Evolutionary conservation across 2,797 vertebrate species (phyloP).

Genomic region (Heliangelus exortis): DNA sequence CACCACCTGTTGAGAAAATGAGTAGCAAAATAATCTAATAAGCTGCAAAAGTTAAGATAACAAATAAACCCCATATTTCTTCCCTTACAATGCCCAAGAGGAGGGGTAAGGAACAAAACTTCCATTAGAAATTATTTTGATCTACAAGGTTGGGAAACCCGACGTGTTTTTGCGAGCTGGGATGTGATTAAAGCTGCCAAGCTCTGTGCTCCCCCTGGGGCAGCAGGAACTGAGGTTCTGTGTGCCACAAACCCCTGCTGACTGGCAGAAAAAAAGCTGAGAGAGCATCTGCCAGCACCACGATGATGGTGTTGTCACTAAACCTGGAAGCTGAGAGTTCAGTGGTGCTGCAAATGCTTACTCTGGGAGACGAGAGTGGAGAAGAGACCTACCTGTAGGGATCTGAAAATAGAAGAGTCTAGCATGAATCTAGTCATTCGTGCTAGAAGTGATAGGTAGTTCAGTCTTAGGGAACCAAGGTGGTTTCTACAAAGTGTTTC

Average conservation of each 20-base stretch:
- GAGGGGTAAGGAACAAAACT: background rate
- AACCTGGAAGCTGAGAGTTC: background rate
- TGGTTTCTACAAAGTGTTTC: background rate
- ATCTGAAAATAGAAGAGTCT: background rate
- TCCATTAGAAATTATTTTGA: background rate
- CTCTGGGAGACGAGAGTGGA: background rate
- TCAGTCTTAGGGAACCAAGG: fast-evolving
- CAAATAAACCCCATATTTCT: background rate
- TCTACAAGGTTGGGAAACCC: background rate
- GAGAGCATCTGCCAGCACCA: background rate
- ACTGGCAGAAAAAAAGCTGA: slow-evolving; percentile 8
- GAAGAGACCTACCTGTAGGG: background rate
- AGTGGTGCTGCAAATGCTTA: background rate
- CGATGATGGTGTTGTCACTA: background rate
- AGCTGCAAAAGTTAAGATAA: background rate
- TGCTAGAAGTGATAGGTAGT: background rate
- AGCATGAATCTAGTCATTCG: background rate
- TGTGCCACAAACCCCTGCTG: background rate
- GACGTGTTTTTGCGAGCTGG: background rate
- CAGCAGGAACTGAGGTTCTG: background rate
- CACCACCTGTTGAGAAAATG: background rate
- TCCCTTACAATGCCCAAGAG: background rate
- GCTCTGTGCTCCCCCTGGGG: background rate
- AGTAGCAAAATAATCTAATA: background rate
- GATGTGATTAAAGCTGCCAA: slow-evolving; percentile 13